A percentile compares a stretch with the other conserved stretches of the same genome.
Conservation (phyloP, 2,113 vertebrate species). For the Lota lota region DNA sequence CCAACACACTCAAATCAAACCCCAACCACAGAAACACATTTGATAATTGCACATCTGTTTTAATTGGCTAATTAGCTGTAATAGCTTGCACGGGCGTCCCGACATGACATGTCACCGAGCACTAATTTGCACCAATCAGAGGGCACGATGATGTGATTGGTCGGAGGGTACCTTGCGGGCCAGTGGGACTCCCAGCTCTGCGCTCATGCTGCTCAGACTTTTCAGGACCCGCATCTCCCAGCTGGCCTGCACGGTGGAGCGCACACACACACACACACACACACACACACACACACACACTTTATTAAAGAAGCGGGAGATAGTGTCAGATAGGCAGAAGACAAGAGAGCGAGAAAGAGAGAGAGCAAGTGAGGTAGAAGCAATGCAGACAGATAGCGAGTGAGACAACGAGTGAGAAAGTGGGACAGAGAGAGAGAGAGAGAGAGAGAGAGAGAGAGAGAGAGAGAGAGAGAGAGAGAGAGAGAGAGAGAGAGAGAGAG, state of each 20-base stretch:
- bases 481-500: too few species aligned
- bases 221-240: conserved; percentile 97
- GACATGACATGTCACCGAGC: too few species aligned
- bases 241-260: conserved; percentile 76
- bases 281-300: conserved; percentile 17
- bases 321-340: conserved; percentile 3
- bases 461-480: too few species aligned
- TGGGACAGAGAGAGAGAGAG: too few species aligned
- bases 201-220: conserved; percentile 97
- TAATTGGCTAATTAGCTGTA: not conserved
- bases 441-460: too few species aligned
- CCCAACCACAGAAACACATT: not conserved
- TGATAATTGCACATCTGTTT: not conserved
- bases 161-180: conserved; percentile 80
- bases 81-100: too few species aligned
- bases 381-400: too few species aligned
- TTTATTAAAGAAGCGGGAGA: not conserved
- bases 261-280: conserved; percentile 17
- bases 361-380: conserved; percentile 1
- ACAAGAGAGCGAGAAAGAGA: not conserved
- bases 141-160: not conserved
- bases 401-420: too few species aligned
- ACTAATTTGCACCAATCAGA: not conserved
- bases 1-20: not conserved
- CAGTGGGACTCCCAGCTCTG: conserved; percentile 88